phyloP scores from a whole-genome alignment of 2,113 vertebrate species.

The Hippocampus guttulatus region DNA sequence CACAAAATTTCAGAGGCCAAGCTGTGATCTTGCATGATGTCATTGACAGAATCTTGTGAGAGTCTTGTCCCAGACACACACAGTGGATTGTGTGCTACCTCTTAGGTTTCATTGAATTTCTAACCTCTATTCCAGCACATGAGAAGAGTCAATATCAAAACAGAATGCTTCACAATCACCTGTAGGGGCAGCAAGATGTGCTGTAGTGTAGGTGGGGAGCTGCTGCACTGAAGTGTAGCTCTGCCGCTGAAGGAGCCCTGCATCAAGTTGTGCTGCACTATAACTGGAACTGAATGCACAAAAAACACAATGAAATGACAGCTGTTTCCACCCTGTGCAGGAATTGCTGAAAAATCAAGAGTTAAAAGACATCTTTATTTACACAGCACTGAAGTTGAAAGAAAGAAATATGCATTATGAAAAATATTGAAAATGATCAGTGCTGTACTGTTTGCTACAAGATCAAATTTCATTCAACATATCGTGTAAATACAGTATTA shows the following conservation, averaged over 20 bases:
- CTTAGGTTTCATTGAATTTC: too few relatives aligned
- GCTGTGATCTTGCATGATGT: too few relatives aligned
- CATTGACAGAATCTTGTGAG: too few relatives aligned
- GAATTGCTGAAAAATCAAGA: not conserved
- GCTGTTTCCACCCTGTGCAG: not conserved
- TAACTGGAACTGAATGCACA: conserved; percentile 81
- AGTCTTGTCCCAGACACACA: too few relatives aligned
- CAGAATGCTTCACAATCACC: conserved; percentile 65
- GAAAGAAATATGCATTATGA: too few relatives aligned
- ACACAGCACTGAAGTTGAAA: too few relatives aligned
- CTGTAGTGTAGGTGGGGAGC: conserved; percentile 83
- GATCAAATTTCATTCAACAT: not conserved
- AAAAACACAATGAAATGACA: not conserved
- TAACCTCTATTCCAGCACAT: not conserved
- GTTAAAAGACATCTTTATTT: too few relatives aligned
- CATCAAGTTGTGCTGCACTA: conserved; percentile 87
- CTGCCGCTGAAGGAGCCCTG: conserved; percentile 89
- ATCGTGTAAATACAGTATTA: not conserved
- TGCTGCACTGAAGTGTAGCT: conserved; percentile 85
- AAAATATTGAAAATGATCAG: not conserved
- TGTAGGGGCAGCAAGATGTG: conserved; percentile 83
- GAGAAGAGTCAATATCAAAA: not conserved
- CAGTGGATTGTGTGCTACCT: not conserved
- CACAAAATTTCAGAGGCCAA: too few relatives aligned
- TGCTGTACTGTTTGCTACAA: not conserved